Conservation (phyloP, 2,888 invertebrate species). For the Saturnia japonica region DNA sequence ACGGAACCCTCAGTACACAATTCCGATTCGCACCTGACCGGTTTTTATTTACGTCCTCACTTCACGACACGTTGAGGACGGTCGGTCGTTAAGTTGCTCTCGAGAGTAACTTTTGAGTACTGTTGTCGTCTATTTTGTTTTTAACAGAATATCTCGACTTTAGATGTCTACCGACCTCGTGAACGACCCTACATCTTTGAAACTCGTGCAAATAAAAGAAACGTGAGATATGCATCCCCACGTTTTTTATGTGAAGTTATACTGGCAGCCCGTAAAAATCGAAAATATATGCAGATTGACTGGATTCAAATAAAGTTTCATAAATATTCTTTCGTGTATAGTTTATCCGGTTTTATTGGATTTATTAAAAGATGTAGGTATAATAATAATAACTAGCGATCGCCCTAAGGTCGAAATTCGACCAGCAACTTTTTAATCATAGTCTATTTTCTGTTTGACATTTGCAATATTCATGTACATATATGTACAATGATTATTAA, state of each 20-base stretch:
- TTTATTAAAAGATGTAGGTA: too few species aligned
- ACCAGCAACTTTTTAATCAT: too few species aligned
- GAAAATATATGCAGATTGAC: neutral
- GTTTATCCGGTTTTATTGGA: too few species aligned
- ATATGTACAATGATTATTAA: too few species aligned
- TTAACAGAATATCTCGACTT: neutral
- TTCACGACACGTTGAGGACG: neutral
- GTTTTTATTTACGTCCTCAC: neutral
- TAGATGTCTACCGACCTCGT: neutral
- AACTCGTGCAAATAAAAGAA: neutral
- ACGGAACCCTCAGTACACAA: too few species aligned
- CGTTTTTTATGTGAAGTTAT: neutral
- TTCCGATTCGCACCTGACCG: too few species aligned
- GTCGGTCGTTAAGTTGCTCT: neutral
- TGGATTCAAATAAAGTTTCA: neutral
- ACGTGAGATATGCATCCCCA: neutral
- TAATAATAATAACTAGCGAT: too few species aligned
- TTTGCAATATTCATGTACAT: too few species aligned
- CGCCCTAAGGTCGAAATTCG: too few species aligned
- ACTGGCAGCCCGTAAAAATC: neutral
- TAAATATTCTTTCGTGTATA: too few species aligned
- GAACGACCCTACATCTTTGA: neutral
- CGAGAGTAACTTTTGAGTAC: slow-evolving; percentile 1
- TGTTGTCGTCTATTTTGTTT: neutral
- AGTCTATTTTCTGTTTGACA: too few species aligned